phyloP scores from a whole-genome alignment of 2,888 invertebrate species.

The Dynastes maya region DNA sequence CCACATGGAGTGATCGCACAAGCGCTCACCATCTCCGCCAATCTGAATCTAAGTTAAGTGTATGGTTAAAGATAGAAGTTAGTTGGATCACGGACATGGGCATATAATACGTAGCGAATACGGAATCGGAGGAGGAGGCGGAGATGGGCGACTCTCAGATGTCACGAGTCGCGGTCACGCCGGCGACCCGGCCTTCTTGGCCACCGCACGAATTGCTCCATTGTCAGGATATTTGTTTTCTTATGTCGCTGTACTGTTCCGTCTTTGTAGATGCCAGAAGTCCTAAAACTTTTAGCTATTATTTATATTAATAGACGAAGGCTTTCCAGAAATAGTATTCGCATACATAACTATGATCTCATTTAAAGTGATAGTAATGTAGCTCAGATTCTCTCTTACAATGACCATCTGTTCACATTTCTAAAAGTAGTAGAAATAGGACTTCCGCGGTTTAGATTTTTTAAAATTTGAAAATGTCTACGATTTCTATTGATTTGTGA shows the following conservation, averaged over 20 bases:
- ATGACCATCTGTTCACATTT: no score
- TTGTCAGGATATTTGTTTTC: conserved; percentile 54
- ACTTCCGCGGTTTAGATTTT: no score
- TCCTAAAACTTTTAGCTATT: conserved; percentile 7
- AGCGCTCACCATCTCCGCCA: not conserved
- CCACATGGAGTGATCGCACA: conserved; percentile 4
- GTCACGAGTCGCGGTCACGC: conserved; percentile 63
- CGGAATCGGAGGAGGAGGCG: conserved; percentile 45
- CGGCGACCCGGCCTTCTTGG: conserved; percentile 62
- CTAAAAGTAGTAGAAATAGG: no score
- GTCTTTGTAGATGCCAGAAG: conserved; percentile 16
- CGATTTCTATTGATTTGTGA: no score
- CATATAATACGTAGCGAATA: conserved; percentile 16
- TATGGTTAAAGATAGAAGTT: conserved; percentile 6
- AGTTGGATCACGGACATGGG: conserved; percentile 29
- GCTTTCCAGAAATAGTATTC: no score
- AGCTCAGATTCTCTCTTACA: no score
- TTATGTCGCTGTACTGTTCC: conserved; percentile 27
- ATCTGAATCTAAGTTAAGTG: not conserved
- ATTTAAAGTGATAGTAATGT: no score
- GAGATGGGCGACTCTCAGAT: conserved; percentile 62
- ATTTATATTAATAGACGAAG: not conserved
- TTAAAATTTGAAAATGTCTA: no score
- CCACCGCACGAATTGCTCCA: conserved; percentile 60
- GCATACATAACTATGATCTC: no score